phyloP scores from a whole-genome alignment of 2,888 invertebrate species.

The Diachrysia chrysitis region DNA sequence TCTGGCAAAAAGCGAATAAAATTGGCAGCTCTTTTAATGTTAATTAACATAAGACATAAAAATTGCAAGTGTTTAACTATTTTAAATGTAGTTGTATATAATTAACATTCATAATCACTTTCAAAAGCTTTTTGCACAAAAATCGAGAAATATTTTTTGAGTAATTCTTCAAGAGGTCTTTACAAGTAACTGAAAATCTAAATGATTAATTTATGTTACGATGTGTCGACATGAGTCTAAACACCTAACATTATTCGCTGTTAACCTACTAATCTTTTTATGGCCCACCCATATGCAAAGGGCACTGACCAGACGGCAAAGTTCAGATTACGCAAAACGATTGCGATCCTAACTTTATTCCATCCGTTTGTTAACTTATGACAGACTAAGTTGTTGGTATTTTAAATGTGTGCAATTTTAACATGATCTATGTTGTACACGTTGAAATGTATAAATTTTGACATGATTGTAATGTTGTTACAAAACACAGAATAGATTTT shows the following conservation, averaged over 20 bases:
- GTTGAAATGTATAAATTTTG: background rate
- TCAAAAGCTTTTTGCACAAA: too few relatives aligned
- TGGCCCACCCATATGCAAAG: slow-evolving; percentile 56
- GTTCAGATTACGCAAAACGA: slow-evolving; percentile 56
- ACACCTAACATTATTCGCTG: slow-evolving; percentile 20
- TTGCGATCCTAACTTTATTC: slow-evolving; percentile 40
- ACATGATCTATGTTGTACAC: background rate
- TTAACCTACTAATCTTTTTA: slow-evolving; percentile 60
- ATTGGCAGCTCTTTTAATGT: too few relatives aligned
- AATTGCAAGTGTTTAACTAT: too few relatives aligned
- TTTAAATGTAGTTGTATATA: too few relatives aligned
- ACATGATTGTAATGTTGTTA: background rate
- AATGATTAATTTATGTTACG: background rate
- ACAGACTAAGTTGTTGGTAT: background rate
- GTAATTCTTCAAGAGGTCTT: too few relatives aligned
- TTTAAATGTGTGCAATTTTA: background rate
- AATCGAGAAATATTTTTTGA: too few relatives aligned
- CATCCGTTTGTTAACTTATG: slow-evolving; percentile 21
- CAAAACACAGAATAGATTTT: background rate
- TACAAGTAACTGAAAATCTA: background rate
- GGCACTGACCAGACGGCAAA: slow-evolving; percentile 59
- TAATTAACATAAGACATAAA: too few relatives aligned
- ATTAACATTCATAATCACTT: too few relatives aligned
- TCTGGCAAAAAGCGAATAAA: too few relatives aligned
- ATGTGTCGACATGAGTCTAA: slow-evolving; percentile 26